Evolutionary conservation across 1,140 invertebrate genomes (phyloP).

Genomic region (Vanessa tameamea): DNA sequence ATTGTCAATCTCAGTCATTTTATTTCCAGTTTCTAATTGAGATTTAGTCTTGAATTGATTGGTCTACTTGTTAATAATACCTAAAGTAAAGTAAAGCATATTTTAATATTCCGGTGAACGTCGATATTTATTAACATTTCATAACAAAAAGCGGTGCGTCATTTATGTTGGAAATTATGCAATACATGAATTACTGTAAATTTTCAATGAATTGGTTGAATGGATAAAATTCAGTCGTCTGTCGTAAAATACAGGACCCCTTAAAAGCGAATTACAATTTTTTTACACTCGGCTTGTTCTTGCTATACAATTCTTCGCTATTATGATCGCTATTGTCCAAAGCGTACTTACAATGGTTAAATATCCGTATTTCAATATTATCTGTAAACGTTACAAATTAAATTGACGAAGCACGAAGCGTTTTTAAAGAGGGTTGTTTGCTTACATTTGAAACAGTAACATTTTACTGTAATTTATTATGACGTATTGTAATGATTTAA

Average conservation of each 20-base stretch:
- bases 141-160: too few species aligned
- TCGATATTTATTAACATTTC: too few species aligned
- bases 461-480: background rate
- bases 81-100: too few species aligned
- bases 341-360: slow-evolving; percentile 9
- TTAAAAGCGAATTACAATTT: background rate
- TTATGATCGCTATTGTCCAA: slow-evolving; percentile 12
- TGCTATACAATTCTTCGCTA: background rate
- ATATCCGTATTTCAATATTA: slow-evolving; percentile 15
- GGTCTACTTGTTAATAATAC: too few species aligned
- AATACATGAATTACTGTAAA: background rate
- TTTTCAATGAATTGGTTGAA: slow-evolving; percentile 2
- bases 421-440: slow-evolving; percentile 5
- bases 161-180: background rate
- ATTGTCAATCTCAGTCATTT: too few species aligned
- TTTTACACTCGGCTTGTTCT: slow-evolving; percentile 8
- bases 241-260: background rate
- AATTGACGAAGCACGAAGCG: slow-evolving; percentile 10
- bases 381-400: slow-evolving; percentile 10
- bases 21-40: too few species aligned
- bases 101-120: too few species aligned
- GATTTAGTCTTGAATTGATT: too few species aligned
- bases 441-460: background rate
- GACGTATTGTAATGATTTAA: background rate
- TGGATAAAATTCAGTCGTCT: background rate